These are phyloP conservation scores for Anastatus disparis DNA, from an alignment of 1,140 invertebrate genomes.

Conservation along the genomic window DNA sequence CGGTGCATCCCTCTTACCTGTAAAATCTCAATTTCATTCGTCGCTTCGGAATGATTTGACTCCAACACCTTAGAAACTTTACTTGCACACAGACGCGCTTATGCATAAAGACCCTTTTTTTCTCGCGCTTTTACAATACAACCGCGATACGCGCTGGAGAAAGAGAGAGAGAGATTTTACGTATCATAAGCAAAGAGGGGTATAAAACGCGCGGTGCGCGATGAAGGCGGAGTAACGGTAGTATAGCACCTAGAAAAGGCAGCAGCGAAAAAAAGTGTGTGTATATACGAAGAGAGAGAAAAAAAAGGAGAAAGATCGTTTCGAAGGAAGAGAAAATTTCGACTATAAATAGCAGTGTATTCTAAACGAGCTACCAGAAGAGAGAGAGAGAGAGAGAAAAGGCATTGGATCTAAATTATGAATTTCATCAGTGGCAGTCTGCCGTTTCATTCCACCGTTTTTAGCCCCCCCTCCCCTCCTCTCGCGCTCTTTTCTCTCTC, in stretches of 20 bases:
- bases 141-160: not conserved
- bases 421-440: constrained; percentile 68
- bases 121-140: not conserved
- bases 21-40: constrained; percentile 24
- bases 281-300: not conserved
- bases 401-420: constrained; percentile 69
- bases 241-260: not conserved
- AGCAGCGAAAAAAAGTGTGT: not conserved
- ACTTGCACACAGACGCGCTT: not conserved
- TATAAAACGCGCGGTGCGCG: no score
- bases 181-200: no score
- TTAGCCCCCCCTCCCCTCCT: constrained; percentile 52
- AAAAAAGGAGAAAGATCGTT: constrained; percentile 45
- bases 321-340: constrained; percentile 64
- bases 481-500: constrained; percentile 20
- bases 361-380: constrained; percentile 65
- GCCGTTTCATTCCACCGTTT: constrained; percentile 68
- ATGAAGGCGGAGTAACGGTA: not conserved
- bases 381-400: constrained; percentile 50
- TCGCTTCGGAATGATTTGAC: not conserved
- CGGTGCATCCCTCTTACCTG: not conserved
- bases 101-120: not conserved
- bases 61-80: no score
- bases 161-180: not conserved
- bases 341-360: constrained; percentile 68